Evolutionary conservation across 2,113 vertebrate species (phyloP), one percentile per base, ranked within the genome.

Genomic region (Tragelaphus imberbis): DNA sequence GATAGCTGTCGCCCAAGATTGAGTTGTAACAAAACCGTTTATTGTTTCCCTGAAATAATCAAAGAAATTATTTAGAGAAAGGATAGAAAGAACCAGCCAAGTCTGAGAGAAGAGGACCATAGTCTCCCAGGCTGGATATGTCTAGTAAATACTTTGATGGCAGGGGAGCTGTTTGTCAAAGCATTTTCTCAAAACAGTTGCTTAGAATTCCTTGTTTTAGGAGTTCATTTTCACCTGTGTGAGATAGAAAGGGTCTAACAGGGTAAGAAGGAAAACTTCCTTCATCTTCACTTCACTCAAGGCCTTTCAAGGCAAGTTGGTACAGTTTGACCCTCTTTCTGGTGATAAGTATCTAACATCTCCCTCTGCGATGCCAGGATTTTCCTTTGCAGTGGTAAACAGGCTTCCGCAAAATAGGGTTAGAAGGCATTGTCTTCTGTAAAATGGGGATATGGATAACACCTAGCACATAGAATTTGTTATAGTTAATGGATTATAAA

Each of bases 21-120:
- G 40, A 71, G 68, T 91, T 44, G 30, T 96, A 81, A 82, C 40
- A 19, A 75, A 94, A 36, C 59, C n/a, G 5, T 82, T 44, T 90
- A 56, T 44, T 92, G 55, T 71, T 33, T 91, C 51, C 71, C 82
- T 97, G 51, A 96, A 96, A 88, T 80, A 96, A 58, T 90, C 68
- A 89, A 82, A 36, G 63, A n/a, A 96, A 93, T 47, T 90, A 82
- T 77, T 84, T 77, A 95, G 61, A 90, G 75, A 86, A 88, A 82
- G 25, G 86, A 44, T 81, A 61, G 56, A 59, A 92, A 53, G 63
- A 91, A 49, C 19, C 40, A 30, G 23, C 27, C 51, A 87, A 17
- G 17, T 89, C 61, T 96, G 47, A 88, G 65, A 77, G 51, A 9
- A 75, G 15, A 75, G 1, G 84, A 23, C 44, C 51, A 33, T 28